Evolutionary conservation across 2,888 invertebrate species (phyloP).

Genomic region (Lithophane leautieri): DNA sequence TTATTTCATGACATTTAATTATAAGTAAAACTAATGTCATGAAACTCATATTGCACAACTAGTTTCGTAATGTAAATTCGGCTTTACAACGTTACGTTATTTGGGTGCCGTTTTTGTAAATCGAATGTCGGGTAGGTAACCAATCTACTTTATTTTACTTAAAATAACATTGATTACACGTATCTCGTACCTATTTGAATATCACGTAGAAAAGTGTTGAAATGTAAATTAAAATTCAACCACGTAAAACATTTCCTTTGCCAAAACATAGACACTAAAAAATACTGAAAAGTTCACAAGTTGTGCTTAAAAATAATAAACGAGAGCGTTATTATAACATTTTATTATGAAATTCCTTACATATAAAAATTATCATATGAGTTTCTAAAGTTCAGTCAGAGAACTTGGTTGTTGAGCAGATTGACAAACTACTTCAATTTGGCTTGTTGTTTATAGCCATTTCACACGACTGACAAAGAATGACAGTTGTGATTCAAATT

Average conservation of each 20-base stretch:
- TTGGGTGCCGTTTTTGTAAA: neutral
- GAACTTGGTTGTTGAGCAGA: constrained; percentile 1
- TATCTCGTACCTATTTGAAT: constrained; percentile 3
- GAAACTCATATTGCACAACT: no score
- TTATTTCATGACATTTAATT: no score
- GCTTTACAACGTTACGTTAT: neutral
- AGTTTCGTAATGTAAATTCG: no score
- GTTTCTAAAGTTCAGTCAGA: constrained; percentile 5
- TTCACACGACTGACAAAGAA: neutral
- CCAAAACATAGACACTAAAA: constrained; percentile 40
- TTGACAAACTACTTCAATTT: neutral
- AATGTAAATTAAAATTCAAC: constrained; percentile 25
- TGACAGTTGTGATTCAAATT: neutral
- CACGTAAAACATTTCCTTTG: constrained; percentile 3
- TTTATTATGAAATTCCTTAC: constrained; percentile 43
- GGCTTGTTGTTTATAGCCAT: neutral
- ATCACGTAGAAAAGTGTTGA: constrained; percentile 1
- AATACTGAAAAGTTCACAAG: constrained; percentile 60
- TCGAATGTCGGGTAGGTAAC: neutral
- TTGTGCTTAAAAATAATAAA: constrained; percentile 58
- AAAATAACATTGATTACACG: neutral
- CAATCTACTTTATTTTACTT: neutral
- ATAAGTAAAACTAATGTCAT: no score
- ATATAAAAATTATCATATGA: constrained; percentile 30
- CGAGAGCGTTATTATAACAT: constrained; percentile 27